Evolutionary conservation across 2,113 vertebrate genomes (phyloP).

Genomic region (Electrona antarctica): DNA sequence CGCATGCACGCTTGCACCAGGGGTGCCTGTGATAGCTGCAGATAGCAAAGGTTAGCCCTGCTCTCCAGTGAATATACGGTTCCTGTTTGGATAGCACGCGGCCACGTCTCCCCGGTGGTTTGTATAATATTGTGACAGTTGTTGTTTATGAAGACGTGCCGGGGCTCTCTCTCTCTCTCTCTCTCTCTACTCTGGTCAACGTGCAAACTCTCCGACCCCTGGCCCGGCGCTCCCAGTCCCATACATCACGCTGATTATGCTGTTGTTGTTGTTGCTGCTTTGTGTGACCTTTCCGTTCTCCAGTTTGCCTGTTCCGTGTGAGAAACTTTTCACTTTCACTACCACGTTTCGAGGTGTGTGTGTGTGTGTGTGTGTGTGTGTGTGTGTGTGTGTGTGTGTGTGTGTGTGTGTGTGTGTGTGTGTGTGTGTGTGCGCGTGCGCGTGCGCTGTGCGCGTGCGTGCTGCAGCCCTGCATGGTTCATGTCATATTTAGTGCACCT

Average conservation of each 20-base stretch:
- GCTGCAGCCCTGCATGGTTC: constrained; percentile 23
- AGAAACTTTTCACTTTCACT: too few relatives aligned
- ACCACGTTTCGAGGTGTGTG: too few relatives aligned
- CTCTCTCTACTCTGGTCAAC: background rate
- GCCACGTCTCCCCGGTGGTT: constrained; percentile 28
- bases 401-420: background rate
- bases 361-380: background rate
- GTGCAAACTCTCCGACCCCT: background rate
- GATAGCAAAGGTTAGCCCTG: constrained; percentile 61
- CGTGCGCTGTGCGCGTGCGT: background rate
- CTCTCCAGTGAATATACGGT: constrained; percentile 45
- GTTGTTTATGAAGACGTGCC: constrained; percentile 45
- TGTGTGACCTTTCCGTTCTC: too few relatives aligned
- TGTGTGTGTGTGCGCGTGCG: too few relatives aligned
- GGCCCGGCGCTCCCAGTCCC: background rate
- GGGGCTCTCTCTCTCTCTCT: background rate
- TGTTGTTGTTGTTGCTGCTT: background rate
- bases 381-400: background rate
- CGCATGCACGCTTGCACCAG: background rate
- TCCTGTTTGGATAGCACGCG: constrained; percentile 60
- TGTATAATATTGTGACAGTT: constrained; percentile 74
- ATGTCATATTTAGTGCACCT: constrained; percentile 58
- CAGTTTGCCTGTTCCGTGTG: too few relatives aligned
- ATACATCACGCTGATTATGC: constrained; percentile 7
- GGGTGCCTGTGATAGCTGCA: constrained; percentile 31